Evolutionary conservation across 1,140 invertebrate genomes (phyloP), one percentile per base, ranked within the genome.

Genomic region (Zaprionus camerounensis): DNA sequence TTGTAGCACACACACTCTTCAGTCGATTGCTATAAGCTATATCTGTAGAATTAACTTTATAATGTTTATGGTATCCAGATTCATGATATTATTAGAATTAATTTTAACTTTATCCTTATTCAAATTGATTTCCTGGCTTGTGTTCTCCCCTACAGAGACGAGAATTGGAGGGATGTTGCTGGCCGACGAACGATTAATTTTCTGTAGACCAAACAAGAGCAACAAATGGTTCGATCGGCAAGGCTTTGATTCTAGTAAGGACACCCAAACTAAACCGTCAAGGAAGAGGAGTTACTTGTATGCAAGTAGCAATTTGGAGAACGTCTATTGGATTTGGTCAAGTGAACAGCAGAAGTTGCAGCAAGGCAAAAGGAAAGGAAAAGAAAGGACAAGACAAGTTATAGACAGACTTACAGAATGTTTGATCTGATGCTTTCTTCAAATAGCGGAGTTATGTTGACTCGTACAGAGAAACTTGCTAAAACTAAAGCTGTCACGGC

Each of bases 101-200:
- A 26, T 12, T 7, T n/a, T 17, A 17, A 3, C 9, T 34, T 34
- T 34, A 3, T 34, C 31, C 9, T 41, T 0, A 34, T 34, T 34
- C 56, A 41, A n/a, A 51, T 28, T 46, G 12, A 28, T 56, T 5
- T 64, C 24, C 44, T 11, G 11, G 44, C 26, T 28, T 57, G 26
- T 31, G 26, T 31, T 76, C 65, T 11, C 41, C n/a, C 49, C 41
- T 46, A 46, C 41, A 77, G 78, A 76, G n/a, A 28, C 26, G 6
- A 64, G 62, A 67, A n/a, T 59, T n/a, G 58, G 65, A 65, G 78
- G 61, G 26, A 77, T 80, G 78, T 69, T 69, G 53, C 58, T 51
- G 56, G 22, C 44, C 49, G 64, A 41, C 20, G n/a, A 5, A 51
- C 20, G 31, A 13, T 51, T 62, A 63, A 46, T 63, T 76, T 53